Percentiles rank a stretch among this genome's conserved stretches.
Evolutionary conservation across 2,888 invertebrate genomes (phyloP).

Genomic region (Dioctria rufipes): DNA sequence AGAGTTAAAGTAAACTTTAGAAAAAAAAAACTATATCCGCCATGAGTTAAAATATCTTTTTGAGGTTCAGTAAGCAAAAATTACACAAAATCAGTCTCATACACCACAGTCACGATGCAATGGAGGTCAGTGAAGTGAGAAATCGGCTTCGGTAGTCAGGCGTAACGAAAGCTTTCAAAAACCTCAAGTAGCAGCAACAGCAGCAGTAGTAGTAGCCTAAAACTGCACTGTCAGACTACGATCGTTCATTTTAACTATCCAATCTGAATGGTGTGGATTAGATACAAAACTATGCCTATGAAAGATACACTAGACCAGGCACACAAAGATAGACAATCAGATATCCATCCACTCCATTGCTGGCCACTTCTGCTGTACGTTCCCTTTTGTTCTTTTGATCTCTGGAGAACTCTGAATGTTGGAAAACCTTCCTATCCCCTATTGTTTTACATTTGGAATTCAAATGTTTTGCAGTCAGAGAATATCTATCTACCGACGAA

Average conservation of each 20-base stretch:
- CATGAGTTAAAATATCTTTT: constrained; percentile 38
- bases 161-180: constrained; percentile 35
- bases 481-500: constrained; percentile 44
- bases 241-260: constrained; percentile 43
- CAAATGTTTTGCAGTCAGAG: constrained; percentile 43
- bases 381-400: constrained; percentile 42
- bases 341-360: not conserved
- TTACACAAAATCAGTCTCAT: constrained; percentile 21
- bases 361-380: constrained; percentile 6
- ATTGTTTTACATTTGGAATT: constrained; percentile 46
- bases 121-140: constrained; percentile 37
- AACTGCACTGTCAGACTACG: constrained; percentile 41
- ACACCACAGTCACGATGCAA: constrained; percentile 4
- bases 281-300: constrained; percentile 33
- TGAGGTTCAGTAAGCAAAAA: constrained; percentile 27
- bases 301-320: not conserved
- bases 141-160: constrained; percentile 45
- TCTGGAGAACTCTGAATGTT: constrained; percentile 11
- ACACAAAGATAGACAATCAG: constrained; percentile 12
- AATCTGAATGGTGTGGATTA: not conserved
- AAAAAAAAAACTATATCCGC: constrained; percentile 20
- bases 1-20: constrained; percentile 10
- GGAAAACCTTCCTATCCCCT: not conserved
- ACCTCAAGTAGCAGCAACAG: constrained; percentile 25
- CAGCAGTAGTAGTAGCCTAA: not conserved